phyloP scores from a whole-genome alignment of 2,797 vertebrate genomes.

The Falco concolor region DNA sequence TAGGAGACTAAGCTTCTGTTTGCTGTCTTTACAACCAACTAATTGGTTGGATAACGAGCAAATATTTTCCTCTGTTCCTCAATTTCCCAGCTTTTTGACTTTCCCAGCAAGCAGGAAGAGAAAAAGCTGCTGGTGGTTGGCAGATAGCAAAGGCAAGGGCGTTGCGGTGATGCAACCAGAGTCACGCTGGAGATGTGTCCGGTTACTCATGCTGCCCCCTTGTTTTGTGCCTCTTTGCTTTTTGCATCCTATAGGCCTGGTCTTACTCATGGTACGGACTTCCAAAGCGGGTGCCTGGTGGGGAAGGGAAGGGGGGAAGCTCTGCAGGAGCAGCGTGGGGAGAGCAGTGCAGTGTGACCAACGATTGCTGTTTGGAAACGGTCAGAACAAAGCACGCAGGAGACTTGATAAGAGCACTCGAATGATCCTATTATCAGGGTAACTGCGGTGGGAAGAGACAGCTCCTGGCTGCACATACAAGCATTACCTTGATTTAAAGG shows the following conservation, averaged over 20 bases:
- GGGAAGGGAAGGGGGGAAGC: not conserved
- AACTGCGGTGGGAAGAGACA: not conserved
- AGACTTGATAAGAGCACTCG: not conserved
- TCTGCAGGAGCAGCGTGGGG: not conserved
- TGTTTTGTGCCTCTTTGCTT: not conserved
- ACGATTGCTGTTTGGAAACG: not conserved
- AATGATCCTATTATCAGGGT: constrained; percentile 32
- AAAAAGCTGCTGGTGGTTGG: not conserved
- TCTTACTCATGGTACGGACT: not conserved
- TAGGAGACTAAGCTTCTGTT: constrained; percentile 36
- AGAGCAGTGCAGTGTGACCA: not conserved
- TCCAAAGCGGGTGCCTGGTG: not conserved
- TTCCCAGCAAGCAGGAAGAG: not conserved
- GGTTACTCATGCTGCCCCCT: not conserved
- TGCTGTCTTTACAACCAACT: constrained; percentile 39
- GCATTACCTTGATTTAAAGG: constrained; percentile 52
- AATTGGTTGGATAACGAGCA: constrained; percentile 47
- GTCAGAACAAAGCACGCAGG: not conserved
- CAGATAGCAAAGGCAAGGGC: not conserved
- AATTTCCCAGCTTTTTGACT: constrained; percentile 24
- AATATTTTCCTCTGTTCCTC: constrained; percentile 52
- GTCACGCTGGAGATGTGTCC: not conserved
- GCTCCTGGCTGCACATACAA: not conserved
- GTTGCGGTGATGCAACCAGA: not conserved
- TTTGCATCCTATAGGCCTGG: accelerated